phyloP scores from a whole-genome alignment of 2,888 invertebrate genomes.

The Prosapia bicincta region DNA sequence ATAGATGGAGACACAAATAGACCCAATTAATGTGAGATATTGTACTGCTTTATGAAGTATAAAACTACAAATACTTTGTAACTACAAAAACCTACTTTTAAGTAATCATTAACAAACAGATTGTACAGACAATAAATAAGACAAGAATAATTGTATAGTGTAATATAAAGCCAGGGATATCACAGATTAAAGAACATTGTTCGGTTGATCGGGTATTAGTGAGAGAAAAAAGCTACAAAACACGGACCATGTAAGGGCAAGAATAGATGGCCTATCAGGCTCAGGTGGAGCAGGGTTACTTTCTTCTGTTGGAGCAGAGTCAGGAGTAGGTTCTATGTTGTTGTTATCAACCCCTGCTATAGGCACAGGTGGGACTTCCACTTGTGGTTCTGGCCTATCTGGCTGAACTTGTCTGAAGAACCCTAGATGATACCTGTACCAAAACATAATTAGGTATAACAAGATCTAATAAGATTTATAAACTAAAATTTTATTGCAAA shows the following conservation, averaged over 20 bases:
- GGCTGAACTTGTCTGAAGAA: conserved; percentile 57
- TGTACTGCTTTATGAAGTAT: no score
- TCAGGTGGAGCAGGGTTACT: conserved; percentile 17
- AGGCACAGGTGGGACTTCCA: conserved; percentile 25
- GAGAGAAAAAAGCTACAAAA: conserved; percentile 92
- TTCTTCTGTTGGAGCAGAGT: conserved; percentile 28
- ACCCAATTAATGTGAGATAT: no score
- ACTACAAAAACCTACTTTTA: no score
- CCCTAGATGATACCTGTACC: conserved; percentile 68
- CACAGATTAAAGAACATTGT: conserved; percentile 49
- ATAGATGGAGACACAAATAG: no score
- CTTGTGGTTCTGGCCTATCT: conserved; percentile 13
- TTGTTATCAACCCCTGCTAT: conserved; percentile 32
- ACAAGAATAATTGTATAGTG: background rate
- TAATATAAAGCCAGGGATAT: background rate
- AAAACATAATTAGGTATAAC: no score
- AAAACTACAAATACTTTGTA: no score
- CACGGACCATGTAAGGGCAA: conserved; percentile 84
- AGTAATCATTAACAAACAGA: background rate
- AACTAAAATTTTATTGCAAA: no score
- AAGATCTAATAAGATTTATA: no score
- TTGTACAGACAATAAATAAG: background rate
- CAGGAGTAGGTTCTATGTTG: conserved; percentile 35
- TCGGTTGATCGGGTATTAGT: conserved; percentile 83
- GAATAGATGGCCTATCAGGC: conserved; percentile 57